These are phyloP conservation scores for Metopia argyrocephala DNA, from an alignment of 2,888 invertebrate species.

Conservation along the genomic window DNA sequence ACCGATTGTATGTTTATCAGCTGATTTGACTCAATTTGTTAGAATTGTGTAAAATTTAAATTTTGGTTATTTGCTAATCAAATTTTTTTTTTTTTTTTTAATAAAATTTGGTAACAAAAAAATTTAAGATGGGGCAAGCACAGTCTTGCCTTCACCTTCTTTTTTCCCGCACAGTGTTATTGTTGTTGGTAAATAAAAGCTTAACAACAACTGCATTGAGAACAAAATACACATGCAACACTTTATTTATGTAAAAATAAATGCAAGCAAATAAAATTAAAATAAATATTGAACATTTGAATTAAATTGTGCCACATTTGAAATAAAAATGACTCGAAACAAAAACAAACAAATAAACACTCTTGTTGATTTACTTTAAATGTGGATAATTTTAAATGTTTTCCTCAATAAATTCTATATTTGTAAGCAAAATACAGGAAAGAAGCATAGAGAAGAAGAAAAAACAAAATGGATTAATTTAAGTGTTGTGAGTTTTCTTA, in stretches of 20 bases:
- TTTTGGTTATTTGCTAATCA: no score
- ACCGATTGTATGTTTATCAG: no score
- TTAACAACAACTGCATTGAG: not conserved
- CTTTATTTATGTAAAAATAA: conserved; percentile 38
- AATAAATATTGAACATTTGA: conserved; percentile 55
- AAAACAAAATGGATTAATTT: no score
- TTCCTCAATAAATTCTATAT: conserved; percentile 1
- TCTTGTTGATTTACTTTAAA: not conserved
- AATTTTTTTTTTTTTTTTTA: no score
- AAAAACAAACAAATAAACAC: not conserved
- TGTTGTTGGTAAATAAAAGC: not conserved
- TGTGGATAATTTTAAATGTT: not conserved
- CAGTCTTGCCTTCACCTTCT: no score
- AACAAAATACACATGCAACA: conserved; percentile 8
- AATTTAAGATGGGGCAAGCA: no score
- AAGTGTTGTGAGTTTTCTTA: not conserved
- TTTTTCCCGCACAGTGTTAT: no score
- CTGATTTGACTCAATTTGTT: no score
- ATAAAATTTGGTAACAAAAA: no score
- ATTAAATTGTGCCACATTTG: conserved; percentile 63
- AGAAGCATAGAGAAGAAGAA: no score
- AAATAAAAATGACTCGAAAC: conserved; percentile 33
- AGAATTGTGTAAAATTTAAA: no score
- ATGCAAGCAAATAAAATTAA: no score
- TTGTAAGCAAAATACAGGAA: not conserved